phyloP scores from a whole-genome alignment of 2,113 vertebrate genomes.

The Seriola quinqueradiata region DNA sequence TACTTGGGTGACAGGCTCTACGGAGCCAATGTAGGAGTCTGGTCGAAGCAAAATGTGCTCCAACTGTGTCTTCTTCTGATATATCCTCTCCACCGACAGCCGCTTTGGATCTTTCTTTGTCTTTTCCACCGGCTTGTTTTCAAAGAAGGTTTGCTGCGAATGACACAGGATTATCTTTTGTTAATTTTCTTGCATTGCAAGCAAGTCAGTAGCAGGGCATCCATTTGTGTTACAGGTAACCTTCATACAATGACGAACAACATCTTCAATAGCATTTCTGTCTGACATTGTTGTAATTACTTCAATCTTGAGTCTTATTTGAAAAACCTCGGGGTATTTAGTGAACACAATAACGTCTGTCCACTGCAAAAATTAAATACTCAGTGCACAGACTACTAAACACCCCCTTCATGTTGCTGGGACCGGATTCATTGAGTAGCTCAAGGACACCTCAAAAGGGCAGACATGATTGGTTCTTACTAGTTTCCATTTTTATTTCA shows the following conservation, averaged over 20 bases:
- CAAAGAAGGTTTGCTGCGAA: constrained; percentile 80
- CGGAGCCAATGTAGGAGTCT: constrained; percentile 97
- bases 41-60: constrained; percentile 99
- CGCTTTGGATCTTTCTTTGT: constrained; percentile 88
- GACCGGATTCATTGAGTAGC: neutral
- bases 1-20: constrained; percentile 95
- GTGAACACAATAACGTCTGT: too few species aligned
- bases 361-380: too few species aligned
- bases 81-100: constrained; percentile 94
- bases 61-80: constrained; percentile 98
- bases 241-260: neutral
- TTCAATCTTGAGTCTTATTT: neutral
- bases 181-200: neutral
- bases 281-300: neutral
- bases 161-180: neutral
- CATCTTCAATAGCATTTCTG: neutral
- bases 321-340: neutral
- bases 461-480: neutral
- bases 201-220: neutral
- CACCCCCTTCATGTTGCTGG: too few species aligned
- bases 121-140: constrained; percentile 86
- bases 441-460: neutral
- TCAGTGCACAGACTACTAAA: too few species aligned
- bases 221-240: neutral
- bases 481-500: neutral